A percentile compares a stretch with the other conserved stretches of the same genome.
These are phyloP conservation scores for Physeter macrocephalus DNA, from an alignment of 2,113 vertebrate genomes.

Conservation along the genomic window DNA sequence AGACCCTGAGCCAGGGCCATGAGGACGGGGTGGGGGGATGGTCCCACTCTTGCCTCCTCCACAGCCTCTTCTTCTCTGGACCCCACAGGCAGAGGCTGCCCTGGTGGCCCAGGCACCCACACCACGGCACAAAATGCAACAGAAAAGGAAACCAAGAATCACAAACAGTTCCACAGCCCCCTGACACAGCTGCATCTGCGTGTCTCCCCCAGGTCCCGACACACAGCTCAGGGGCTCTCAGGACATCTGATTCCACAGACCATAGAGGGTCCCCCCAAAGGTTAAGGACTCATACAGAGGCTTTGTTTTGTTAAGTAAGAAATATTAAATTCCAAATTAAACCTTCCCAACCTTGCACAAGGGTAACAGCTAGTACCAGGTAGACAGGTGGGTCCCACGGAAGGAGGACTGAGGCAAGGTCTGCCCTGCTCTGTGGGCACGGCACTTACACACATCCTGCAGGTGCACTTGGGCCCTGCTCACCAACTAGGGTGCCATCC, in stretches of 20 bases:
- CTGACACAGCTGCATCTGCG: not conserved
- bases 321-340: not conserved
- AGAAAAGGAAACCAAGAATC: not conserved
- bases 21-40: accelerated
- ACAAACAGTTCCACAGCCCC: not conserved
- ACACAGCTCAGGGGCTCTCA: not conserved
- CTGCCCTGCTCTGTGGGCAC: not conserved
- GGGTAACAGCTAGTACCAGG: not conserved
- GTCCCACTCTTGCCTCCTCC: not conserved
- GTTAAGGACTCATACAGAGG: not conserved
- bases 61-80: not conserved
- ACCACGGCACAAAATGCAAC: not conserved
- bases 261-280: not conserved
- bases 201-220: not conserved
- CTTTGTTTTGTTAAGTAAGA: not conserved
- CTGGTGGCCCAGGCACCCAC: not conserved
- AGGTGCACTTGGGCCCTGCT: not conserved
- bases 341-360: not conserved
- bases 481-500: not conserved
- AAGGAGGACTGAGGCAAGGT: not conserved
- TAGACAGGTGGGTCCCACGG: not conserved
- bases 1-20: not conserved
- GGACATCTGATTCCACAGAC: not conserved
- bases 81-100: not conserved
- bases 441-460: not conserved